phyloP scores from a whole-genome alignment of 2,888 invertebrate species.

The Silvanus unidentatus region DNA sequence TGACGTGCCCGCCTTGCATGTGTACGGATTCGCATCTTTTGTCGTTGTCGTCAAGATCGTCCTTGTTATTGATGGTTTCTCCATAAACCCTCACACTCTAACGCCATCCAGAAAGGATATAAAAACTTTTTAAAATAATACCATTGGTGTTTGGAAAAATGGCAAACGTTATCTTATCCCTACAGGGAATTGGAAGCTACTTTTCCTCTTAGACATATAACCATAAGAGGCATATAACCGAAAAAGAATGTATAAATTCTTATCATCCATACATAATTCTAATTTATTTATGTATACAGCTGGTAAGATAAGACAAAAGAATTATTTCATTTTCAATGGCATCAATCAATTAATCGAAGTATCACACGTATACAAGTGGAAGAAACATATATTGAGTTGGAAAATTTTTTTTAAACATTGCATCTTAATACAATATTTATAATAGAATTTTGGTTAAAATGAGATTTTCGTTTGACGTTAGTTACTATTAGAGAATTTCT shows the following conservation, averaged over 20 bases:
- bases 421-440: too few species aligned
- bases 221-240: too few species aligned
- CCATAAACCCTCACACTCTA: slow-evolving; percentile 31
- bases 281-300: too few species aligned
- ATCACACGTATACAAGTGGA: slow-evolving; percentile 25
- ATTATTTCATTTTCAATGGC: too few species aligned
- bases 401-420: too few species aligned
- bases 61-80: slow-evolving; percentile 35
- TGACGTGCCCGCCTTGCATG: slow-evolving; percentile 14
- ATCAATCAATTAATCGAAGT: slow-evolving; percentile 43
- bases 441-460: too few species aligned
- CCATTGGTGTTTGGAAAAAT: slow-evolving; percentile 45
- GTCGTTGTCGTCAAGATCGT: slow-evolving; percentile 20
- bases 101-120: slow-evolving; percentile 35
- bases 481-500: slow-evolving; percentile 37
- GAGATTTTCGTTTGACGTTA: slow-evolving; percentile 36
- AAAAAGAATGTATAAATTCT: too few species aligned
- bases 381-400: too few species aligned
- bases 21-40: slow-evolving; percentile 2
- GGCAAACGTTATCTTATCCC: slow-evolving; percentile 44
- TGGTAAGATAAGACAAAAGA: too few species aligned
- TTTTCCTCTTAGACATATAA: too few species aligned
- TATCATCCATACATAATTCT: too few species aligned
- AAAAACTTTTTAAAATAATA: slow-evolving; percentile 48
- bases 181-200: slow-evolving; percentile 37